Evolutionary conservation across 64 coral and sea anemone species (phyloP).

Genomic region (Acropora yongei): DNA sequence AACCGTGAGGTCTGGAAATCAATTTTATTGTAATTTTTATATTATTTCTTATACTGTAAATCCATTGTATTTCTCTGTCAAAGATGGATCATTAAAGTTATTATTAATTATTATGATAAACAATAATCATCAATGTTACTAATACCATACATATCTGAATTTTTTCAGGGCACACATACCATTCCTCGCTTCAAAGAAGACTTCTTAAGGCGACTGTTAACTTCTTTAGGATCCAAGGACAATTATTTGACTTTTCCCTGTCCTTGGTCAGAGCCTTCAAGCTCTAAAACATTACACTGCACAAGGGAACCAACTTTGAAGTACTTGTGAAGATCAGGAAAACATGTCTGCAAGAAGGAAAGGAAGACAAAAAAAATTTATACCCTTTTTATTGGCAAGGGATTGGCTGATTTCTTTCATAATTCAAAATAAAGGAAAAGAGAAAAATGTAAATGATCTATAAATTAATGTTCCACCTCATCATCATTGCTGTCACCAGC

Average conservation of each 20-base stretch:
- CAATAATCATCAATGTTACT: no score
- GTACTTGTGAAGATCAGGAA: constrained; percentile 28
- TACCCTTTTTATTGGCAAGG: no score
- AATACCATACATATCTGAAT: no score
- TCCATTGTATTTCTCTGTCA: no score
- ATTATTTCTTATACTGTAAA: no score
- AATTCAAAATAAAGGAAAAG: no score
- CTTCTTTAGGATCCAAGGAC: constrained; percentile 78
- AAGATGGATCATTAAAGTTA: no score
- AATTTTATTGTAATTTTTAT: no score
- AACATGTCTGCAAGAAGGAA: constrained; percentile 6
- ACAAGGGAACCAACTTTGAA: constrained; percentile 76
- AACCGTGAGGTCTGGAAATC: no score
- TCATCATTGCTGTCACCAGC: constrained; percentile 43
- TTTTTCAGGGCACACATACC: constrained; percentile 46
- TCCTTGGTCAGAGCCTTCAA: constrained; percentile 71
- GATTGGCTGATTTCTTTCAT: no score
- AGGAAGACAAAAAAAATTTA: not conserved
- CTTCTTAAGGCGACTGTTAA: constrained; percentile 76
- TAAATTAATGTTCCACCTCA: no score
- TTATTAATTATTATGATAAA: no score
- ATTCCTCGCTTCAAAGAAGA: constrained; percentile 72
- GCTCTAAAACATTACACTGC: constrained; percentile 74
- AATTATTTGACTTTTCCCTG: constrained; percentile 91
- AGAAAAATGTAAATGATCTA: not conserved